Evolutionary conservation across 2,797 vertebrate genomes (phyloP).

Genomic region (Cygnus olor): DNA sequence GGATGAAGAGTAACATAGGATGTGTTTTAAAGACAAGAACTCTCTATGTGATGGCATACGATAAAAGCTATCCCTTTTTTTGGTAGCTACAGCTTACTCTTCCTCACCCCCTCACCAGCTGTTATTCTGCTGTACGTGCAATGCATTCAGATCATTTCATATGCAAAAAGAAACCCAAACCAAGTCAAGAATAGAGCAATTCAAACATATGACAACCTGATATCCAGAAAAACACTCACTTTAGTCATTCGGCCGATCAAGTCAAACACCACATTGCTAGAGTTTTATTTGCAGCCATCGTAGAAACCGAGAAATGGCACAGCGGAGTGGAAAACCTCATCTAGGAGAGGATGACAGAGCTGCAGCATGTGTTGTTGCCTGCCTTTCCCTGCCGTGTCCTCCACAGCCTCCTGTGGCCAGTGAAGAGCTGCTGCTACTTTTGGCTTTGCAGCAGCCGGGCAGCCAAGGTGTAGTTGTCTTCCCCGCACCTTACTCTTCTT

Average conservation of each 20-base stretch:
- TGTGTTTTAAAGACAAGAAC: slow-evolving; percentile 1
- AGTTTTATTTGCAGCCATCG: slow-evolving; percentile 2
- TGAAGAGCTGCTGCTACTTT: not conserved
- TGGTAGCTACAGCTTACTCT: slow-evolving; percentile 53
- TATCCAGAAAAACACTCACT: slow-evolving; percentile 4
- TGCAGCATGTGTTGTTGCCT: not conserved
- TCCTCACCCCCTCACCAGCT: slow-evolving; percentile 69
- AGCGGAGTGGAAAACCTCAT: not conserved
- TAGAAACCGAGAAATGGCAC: slow-evolving; percentile 3
- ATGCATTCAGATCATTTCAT: slow-evolving; percentile 39
- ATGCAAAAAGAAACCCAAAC: not conserved
- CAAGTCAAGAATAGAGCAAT: slow-evolving; percentile 42
- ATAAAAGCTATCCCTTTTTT: slow-evolving; percentile 26
- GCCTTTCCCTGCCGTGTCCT: not conserved
- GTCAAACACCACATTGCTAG: not conserved
- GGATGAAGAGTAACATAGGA: not conserved
- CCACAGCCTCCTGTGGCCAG: not conserved
- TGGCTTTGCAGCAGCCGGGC: too few relatives aligned
- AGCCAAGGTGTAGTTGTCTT: not conserved
- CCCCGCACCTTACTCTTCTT: too few relatives aligned
- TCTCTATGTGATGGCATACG: not conserved
- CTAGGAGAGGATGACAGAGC: not conserved
- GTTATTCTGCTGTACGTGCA: slow-evolving; percentile 56
- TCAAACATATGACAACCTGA: slow-evolving; percentile 8
- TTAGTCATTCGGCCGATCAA: slow-evolving; percentile 20